Base-by-base conservation (phyloP, 1,140 invertebrate genomes). In the Papilio polyxenes region DNA sequence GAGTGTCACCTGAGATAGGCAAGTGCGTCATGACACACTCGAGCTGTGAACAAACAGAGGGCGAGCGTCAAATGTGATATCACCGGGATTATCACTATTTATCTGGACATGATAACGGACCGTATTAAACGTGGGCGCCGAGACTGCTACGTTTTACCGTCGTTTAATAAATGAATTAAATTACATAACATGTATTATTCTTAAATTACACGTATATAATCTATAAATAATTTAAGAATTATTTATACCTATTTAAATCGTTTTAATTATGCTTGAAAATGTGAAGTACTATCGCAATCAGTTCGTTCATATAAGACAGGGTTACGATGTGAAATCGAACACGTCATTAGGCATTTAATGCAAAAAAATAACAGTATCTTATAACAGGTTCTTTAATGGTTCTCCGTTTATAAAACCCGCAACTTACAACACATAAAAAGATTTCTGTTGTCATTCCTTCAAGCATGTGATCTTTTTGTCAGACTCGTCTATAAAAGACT, bases 1-100 rank as follows among this genome's bases (percentile, higher is more conserved):
- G 56, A 48, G 51, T 82, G 62, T 53, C 49, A 74, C 48, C 23
- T 17, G 62, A 80, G 72, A 59, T 51, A 81, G 72, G 49, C 44
- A 48, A 53, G 37, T 77, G 77, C 74, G 72, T 84, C 51, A 82
- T n/a, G 15, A 51, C 76, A 69, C 11, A 80, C 31, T 81, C 59
- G 81, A 87, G 74, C 82, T 75, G 75, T 84, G 56, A 83, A 44
- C 85, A 87, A 89, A 88, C 87, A 88, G 87, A 87, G 84, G 86
- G 85, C 85, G 84, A 83, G 85, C 87, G 86, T 83, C 82, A 87
- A 88, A 88, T 87, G 85, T 89, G 89, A 89, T 90, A 89, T 89
- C 89, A 91, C 72, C 83, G 74, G 90, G 89, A 90, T 91, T 91
- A 91, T 90, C 87, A 88, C 82, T 89, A 89, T 90, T 88, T 89